Conservation (phyloP, 2,797 vertebrate genomes). For the Chaetophractus vellerosus region DNA sequence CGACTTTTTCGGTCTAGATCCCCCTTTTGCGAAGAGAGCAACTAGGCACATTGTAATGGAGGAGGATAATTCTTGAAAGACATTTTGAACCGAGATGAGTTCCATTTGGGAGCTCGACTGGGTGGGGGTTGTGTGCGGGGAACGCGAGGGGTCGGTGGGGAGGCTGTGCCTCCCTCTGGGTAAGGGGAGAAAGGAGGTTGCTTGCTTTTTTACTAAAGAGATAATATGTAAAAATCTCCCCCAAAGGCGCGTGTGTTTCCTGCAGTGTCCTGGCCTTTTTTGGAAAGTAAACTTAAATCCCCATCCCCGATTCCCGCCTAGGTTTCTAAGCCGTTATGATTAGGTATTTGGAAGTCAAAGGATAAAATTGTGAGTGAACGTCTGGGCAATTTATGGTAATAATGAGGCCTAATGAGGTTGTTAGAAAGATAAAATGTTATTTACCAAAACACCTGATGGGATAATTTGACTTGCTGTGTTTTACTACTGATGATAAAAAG, state of each 20-base stretch:
- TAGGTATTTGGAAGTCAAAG: conserved; percentile 57
- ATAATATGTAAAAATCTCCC: conserved; percentile 18
- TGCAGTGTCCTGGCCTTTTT: neutral
- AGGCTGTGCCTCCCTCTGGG: neutral
- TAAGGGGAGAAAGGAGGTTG: neutral
- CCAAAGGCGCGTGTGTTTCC: neutral
- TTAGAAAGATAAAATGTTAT: conserved; percentile 91
- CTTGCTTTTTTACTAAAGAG: neutral
- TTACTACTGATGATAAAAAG: conserved; percentile 92
- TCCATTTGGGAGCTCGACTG: neutral
- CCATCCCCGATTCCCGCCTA: conserved; percentile 27
- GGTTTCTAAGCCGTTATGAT: conserved; percentile 35
- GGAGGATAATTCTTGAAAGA: neutral
- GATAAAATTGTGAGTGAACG: conserved; percentile 81
- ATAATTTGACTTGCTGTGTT: conserved; percentile 91
- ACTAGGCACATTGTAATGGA: neutral
- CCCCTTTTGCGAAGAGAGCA: neutral
- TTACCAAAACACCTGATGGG: conserved; percentile 92
- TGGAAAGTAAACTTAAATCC: neutral
- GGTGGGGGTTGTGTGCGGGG: no score
- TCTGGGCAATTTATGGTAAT: conserved; percentile 86
- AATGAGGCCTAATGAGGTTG: conserved; percentile 91
- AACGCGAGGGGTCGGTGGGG: no score
- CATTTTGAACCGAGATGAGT: conserved; percentile 23
- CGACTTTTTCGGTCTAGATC: conserved; percentile 72